Conservation (phyloP, 2,113 vertebrate species). For the Microtus montanus region DNA sequence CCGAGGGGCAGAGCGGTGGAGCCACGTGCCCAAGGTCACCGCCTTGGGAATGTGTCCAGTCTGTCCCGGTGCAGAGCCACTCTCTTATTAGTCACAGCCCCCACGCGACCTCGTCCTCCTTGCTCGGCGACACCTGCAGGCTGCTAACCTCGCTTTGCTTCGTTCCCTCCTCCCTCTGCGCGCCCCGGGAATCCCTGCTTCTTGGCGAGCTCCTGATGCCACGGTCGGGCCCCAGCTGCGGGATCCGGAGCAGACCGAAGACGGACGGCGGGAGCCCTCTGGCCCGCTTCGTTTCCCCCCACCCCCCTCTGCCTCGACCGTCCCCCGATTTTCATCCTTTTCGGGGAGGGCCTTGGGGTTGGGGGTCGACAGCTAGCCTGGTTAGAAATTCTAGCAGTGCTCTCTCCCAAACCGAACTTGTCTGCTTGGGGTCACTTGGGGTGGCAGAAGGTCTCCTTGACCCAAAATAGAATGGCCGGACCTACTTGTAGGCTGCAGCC, state of each 20-base stretch:
- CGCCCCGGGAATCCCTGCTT: slow-evolving; percentile 15
- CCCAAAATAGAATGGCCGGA: slow-evolving; percentile 51
- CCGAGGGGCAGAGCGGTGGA: slow-evolving; percentile 53
- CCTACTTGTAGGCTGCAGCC: slow-evolving; percentile 31
- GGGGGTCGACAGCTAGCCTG: slow-evolving; percentile 4
- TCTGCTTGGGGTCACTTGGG: slow-evolving; percentile 46
- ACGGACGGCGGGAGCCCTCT: background rate
- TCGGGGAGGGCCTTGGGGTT: background rate
- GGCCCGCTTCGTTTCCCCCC: background rate
- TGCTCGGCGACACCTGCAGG: slow-evolving; percentile 65
- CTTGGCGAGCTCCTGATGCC: background rate
- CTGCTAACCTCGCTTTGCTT: background rate
- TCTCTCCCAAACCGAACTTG: background rate
- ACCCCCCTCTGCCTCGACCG: background rate
- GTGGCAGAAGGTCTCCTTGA: slow-evolving; percentile 61
- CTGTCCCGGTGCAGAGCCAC: slow-evolving; percentile 18
- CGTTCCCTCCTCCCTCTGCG: background rate
- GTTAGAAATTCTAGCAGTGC: background rate
- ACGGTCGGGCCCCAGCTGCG: background rate
- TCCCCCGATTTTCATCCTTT: slow-evolving; percentile 21
- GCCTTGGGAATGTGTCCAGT: slow-evolving; percentile 36
- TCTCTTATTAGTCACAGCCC: slow-evolving; percentile 52
- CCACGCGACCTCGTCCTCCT: slow-evolving; percentile 15
- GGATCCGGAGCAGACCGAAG: background rate
- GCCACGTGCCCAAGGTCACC: slow-evolving; percentile 74